Percentiles rank a stretch among this genome's conserved stretches.
These are phyloP conservation scores for Fabriciana adippe DNA, from an alignment of 2,888 invertebrate species.

Conservation along the genomic window DNA sequence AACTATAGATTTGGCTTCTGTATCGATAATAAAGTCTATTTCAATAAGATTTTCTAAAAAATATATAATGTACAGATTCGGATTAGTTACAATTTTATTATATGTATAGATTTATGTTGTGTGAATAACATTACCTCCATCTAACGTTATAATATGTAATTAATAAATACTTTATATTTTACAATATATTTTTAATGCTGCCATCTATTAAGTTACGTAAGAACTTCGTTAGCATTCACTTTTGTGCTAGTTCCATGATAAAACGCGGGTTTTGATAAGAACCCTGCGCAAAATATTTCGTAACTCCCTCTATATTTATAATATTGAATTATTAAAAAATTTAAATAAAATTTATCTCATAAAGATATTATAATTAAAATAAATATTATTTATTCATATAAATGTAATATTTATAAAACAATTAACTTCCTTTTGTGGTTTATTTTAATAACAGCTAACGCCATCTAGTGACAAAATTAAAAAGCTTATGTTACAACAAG, in stretches of 20 bases:
- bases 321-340: no score
- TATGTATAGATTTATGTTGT: no score
- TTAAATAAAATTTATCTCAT: no score
- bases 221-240: background rate
- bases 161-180: background rate
- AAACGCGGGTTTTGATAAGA: background rate
- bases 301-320: no score
- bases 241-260: background rate
- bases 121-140: no score
- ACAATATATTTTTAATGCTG: background rate
- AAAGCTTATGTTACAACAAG: background rate
- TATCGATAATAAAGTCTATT: no score
- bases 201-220: constrained; percentile 1
- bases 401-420: background rate
- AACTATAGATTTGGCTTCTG: no score
- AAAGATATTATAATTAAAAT: background rate
- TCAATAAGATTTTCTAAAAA: no score
- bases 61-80: no score
- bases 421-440: no score
- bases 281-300: background rate
- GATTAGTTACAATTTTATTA: no score
- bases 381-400: background rate
- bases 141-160: background rate
- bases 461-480: background rate
- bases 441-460: background rate